These are phyloP conservation scores for Amphimallon solstitiale DNA, from an alignment of 2,888 invertebrate genomes.

Conservation along the genomic window DNA sequence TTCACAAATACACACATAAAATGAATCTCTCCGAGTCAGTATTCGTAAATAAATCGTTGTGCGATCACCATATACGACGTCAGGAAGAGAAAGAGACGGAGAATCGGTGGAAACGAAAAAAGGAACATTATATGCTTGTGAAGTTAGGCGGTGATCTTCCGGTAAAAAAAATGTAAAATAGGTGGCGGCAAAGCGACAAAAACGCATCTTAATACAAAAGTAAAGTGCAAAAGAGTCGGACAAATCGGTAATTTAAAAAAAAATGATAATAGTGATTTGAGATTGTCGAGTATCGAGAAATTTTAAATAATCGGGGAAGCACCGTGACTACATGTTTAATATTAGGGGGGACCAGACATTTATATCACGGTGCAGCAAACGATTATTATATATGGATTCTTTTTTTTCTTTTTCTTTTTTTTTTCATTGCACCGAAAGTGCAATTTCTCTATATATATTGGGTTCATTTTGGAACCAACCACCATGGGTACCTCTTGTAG, in stretches of 20 bases:
- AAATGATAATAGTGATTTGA: background rate
- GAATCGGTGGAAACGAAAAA: background rate
- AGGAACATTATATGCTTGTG: background rate
- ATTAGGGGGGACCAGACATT: background rate
- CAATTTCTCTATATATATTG: constrained; percentile 50
- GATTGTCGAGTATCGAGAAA: constrained; percentile 19
- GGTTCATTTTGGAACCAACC: constrained; percentile 60
- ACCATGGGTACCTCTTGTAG: constrained; percentile 63
- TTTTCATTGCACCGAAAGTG: constrained; percentile 55
- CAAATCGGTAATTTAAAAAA: background rate
- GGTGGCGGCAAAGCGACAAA: background rate
- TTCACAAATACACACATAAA: constrained; percentile 10
- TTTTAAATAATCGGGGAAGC: background rate
- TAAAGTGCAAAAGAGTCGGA: constrained; percentile 2
- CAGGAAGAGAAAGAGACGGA: background rate
- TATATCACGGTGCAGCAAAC: background rate
- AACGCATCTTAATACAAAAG: too few relatives aligned
- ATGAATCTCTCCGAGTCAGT: constrained; percentile 47
- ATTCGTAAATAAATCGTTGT: constrained; percentile 37
- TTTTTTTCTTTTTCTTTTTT: background rate
- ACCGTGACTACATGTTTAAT: background rate
- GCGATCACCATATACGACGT: background rate
- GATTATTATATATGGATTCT: background rate
- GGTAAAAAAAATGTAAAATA: background rate
- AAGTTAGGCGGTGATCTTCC: constrained; percentile 6